Percentiles rank a stretch among this genome's conserved stretches.
Evolutionary conservation across 2,113 vertebrate species (phyloP).

Genomic region (Propithecus coquereli): DNA sequence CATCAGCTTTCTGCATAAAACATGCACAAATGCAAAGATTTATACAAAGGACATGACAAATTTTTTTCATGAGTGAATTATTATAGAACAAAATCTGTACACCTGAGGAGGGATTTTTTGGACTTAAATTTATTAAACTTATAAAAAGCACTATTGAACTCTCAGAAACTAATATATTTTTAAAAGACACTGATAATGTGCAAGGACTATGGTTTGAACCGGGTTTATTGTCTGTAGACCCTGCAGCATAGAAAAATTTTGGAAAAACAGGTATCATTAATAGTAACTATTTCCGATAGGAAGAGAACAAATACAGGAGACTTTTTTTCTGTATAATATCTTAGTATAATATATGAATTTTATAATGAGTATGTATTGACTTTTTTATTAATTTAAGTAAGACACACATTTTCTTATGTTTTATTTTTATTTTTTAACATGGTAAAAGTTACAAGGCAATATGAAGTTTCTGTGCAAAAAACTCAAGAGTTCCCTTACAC

Average conservation of each 20-base stretch:
- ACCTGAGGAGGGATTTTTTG: neutral
- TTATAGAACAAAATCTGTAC: neutral
- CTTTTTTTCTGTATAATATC: neutral
- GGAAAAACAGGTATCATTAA: neutral
- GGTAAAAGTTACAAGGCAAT: neutral
- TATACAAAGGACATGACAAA: neutral
- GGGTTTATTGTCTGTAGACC: neutral
- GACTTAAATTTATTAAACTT: neutral
- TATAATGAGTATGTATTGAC: neutral
- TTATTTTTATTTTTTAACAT: conserved; percentile 20
- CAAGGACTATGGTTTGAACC: neutral
- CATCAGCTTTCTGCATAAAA: neutral
- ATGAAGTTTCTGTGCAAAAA: neutral
- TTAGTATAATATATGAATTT: neutral
- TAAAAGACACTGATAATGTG: neutral
- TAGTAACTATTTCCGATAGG: neutral
- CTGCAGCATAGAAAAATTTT: neutral
- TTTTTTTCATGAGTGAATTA: neutral
- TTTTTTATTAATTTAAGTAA: conserved; percentile 14
- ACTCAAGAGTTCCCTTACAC: neutral
- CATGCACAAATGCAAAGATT: neutral
- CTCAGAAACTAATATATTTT: neutral
- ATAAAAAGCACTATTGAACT: neutral
- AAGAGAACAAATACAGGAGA: neutral
- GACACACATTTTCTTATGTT: neutral